These are phyloP conservation scores for Eptesicus fuscus DNA, from an alignment of 2,113 vertebrate species.

Conservation along the genomic window DNA sequence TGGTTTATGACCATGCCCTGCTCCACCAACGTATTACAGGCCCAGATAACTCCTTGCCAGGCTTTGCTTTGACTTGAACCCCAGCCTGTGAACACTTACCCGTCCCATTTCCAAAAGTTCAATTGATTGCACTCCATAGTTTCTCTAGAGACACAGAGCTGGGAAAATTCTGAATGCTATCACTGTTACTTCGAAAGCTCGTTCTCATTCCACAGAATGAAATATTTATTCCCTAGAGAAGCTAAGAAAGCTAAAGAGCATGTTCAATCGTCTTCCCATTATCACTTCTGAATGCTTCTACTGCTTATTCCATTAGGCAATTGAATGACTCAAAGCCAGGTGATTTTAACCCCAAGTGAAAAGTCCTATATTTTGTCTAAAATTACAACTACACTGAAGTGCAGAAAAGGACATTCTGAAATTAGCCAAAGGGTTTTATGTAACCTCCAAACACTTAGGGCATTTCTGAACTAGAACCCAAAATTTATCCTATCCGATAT, in stretches of 20 bases:
- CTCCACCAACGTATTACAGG: background rate
- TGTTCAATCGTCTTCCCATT: conserved; percentile 47
- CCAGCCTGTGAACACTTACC: background rate
- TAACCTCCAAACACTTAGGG: background rate
- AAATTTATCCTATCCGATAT: background rate
- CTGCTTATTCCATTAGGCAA: conserved; percentile 55
- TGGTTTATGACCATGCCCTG: background rate
- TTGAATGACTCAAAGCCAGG: conserved; percentile 56
- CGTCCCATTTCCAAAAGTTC: conserved; percentile 15
- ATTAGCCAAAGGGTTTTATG: conserved; percentile 20
- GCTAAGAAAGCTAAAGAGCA: conserved; percentile 16
- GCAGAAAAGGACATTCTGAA: conserved; percentile 43
- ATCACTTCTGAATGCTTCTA: conserved; percentile 59
- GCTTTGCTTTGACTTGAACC: background rate
- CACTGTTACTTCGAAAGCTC: conserved; percentile 13
- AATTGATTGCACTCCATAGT: background rate
- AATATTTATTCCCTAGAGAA: conserved; percentile 53
- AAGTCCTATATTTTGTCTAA: conserved; percentile 55
- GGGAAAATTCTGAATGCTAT: conserved; percentile 16
- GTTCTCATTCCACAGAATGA: conserved; percentile 45
- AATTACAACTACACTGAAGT: conserved; percentile 26
- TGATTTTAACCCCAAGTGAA: conserved; percentile 46
- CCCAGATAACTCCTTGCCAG: background rate
- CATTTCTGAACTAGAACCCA: background rate
- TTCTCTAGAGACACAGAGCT: background rate